Conservation (phyloP, 2,797 vertebrate species). For the Centroberyx gerrardi region DNA sequence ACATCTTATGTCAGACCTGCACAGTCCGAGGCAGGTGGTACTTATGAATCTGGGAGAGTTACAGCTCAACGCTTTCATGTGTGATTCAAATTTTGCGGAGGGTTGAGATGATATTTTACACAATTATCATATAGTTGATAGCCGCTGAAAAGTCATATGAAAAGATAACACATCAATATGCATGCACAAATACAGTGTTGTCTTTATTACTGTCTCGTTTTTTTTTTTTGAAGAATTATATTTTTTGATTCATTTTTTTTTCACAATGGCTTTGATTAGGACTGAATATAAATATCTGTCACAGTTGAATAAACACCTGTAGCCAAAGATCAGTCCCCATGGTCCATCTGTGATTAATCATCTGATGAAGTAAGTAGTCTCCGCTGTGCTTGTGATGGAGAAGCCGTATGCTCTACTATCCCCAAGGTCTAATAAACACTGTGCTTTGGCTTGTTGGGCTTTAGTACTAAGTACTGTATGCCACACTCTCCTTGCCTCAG, state of each 20-base stretch:
- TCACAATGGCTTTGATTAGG: too few species aligned
- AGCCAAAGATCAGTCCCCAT: slow-evolving; percentile 46
- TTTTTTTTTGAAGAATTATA: too few species aligned
- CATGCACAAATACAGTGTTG: too few species aligned
- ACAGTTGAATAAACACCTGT: slow-evolving; percentile 36
- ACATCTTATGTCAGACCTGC: not conserved
- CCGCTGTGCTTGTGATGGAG: slow-evolving; percentile 54
- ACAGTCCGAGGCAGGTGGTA: not conserved
- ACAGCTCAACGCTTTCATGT: too few species aligned
- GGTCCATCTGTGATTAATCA: slow-evolving; percentile 54
- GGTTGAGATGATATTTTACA: too few species aligned
- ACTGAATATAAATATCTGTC: slow-evolving; percentile 13
- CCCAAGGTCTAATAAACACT: slow-evolving; percentile 53
- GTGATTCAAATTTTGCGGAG: not conserved
- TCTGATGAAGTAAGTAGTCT: slow-evolving; percentile 55
- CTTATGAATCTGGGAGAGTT: too few species aligned
- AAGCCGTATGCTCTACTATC: slow-evolving; percentile 39
- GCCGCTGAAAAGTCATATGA: too few species aligned
- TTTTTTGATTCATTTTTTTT: too few species aligned
- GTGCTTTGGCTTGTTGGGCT: slow-evolving; percentile 26
- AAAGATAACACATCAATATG: too few species aligned
- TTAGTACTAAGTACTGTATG: slow-evolving; percentile 29
- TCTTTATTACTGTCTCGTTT: too few species aligned
- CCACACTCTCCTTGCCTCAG: slow-evolving; percentile 28
- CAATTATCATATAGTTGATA: too few species aligned